Percentiles rank a stretch among this genome's conserved stretches.
Conservation (phyloP, 2,888 invertebrate species). For the Scaptomyza tumidula region DNA sequence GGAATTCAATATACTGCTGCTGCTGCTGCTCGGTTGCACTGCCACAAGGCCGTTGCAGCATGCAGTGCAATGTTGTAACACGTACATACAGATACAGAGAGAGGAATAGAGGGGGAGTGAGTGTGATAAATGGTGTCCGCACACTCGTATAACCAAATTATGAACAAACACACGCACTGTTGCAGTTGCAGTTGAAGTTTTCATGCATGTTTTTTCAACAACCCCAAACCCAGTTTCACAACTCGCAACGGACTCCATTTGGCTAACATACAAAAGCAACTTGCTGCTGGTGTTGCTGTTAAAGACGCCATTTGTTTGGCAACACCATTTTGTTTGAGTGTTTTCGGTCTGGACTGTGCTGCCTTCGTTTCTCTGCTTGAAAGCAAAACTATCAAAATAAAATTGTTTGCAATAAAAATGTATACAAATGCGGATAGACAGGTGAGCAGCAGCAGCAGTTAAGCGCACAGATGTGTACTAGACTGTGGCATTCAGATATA, state of each 20-base stretch:
- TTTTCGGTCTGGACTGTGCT: conserved; percentile 44
- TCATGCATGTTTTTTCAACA: conserved; percentile 8
- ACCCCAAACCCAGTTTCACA: no score
- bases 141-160: conserved; percentile 67
- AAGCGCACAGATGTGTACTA: conserved; percentile 5
- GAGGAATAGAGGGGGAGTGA: background rate
- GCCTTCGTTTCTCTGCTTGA: conserved; percentile 19
- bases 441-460: conserved; percentile 33
- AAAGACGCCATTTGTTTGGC: conserved; percentile 77
- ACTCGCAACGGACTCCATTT: background rate
- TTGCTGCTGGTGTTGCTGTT: conserved; percentile 36
- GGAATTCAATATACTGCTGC: conserved; percentile 69
- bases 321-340: conserved; percentile 77
- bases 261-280: background rate
- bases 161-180: conserved; percentile 55
- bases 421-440: conserved; percentile 73
- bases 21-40: conserved; percentile 8
- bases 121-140: conserved; percentile 27
- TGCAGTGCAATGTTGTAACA: background rate
- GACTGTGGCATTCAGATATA: background rate
- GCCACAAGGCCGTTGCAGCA: conserved; percentile 41
- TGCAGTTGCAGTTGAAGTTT: conserved; percentile 40
- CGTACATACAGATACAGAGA: background rate
- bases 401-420: conserved; percentile 77
- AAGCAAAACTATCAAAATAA: conserved; percentile 68